These are phyloP conservation scores for Caenorhabditis tropicalis DNA, from an alignment of 1,140 invertebrate genomes.

Conservation along the genomic window DNA sequence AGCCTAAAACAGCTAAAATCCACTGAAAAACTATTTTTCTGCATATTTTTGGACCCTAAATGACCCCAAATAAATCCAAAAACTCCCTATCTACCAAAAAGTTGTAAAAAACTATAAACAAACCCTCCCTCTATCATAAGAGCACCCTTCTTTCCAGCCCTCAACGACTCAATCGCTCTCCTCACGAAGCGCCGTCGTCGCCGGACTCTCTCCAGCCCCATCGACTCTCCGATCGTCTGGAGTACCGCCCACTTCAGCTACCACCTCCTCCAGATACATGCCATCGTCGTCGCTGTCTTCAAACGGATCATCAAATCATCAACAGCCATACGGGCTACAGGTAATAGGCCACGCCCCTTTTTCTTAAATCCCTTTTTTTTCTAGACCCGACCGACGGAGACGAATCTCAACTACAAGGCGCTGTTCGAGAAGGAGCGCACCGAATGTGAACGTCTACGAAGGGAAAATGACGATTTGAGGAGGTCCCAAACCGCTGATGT, in stretches of 20 bases:
- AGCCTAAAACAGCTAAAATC: too few relatives aligned
- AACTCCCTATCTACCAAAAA: too few relatives aligned
- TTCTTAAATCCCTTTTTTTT: too few relatives aligned
- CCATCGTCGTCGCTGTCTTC: neutral
- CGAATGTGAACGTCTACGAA: conserved; percentile 44
- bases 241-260: neutral
- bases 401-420: conserved; percentile 51
- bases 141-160: neutral
- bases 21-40: too few relatives aligned
- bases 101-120: too few relatives aligned
- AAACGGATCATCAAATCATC: neutral
- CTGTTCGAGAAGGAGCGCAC: conserved; percentile 54
- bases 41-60: too few relatives aligned
- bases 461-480: conserved; percentile 47
- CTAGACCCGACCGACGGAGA: conserved; percentile 14
- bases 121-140: neutral
- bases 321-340: neutral
- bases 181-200: neutral
- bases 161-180: conserved; percentile 10
- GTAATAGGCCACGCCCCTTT: too few relatives aligned
- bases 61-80: too few relatives aligned
- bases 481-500: conserved; percentile 10
- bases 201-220: neutral
- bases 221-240: neutral
- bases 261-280: neutral